phyloP scores from a whole-genome alignment of 2,797 vertebrate species.

The Sebastes jordani region DNA sequence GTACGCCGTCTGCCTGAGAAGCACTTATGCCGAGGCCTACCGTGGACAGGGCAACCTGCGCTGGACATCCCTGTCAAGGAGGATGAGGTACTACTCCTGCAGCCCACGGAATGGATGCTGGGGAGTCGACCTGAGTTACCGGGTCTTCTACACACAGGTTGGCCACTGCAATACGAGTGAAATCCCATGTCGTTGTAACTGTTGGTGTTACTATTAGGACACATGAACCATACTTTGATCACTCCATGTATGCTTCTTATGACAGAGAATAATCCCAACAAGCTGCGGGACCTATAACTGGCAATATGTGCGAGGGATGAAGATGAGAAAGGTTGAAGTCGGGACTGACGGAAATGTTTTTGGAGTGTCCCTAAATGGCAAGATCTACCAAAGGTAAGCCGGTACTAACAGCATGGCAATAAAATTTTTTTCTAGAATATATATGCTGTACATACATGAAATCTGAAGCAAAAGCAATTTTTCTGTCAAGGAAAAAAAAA shows the following conservation, averaged over 20 bases:
- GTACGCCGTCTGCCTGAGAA: constrained; percentile 14
- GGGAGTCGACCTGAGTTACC: constrained; percentile 24
- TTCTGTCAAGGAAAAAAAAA: background rate
- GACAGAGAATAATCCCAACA: background rate
- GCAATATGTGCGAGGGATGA: background rate
- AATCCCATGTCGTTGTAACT: background rate
- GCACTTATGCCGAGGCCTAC: background rate
- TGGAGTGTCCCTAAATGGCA: background rate
- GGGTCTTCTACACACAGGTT: background rate
- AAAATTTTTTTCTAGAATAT: background rate
- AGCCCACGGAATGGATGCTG: constrained; percentile 44
- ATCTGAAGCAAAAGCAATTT: background rate
- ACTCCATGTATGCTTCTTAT: background rate
- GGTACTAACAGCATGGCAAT: background rate
- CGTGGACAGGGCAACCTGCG: accelerated
- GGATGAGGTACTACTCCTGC: constrained; percentile 55
- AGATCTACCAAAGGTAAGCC: constrained; percentile 33
- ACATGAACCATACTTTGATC: background rate
- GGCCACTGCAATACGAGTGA: background rate
- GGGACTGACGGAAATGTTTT: constrained; percentile 39
- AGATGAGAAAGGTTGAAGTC: constrained; percentile 38
- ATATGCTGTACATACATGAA: background rate
- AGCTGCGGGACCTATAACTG: background rate
- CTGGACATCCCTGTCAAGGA: background rate
- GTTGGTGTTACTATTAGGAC: background rate